Evolutionary conservation across 1,140 invertebrate genomes (phyloP), one percentile per base, ranked within the genome.

Genomic region (Temnothorax nylanderi): DNA sequence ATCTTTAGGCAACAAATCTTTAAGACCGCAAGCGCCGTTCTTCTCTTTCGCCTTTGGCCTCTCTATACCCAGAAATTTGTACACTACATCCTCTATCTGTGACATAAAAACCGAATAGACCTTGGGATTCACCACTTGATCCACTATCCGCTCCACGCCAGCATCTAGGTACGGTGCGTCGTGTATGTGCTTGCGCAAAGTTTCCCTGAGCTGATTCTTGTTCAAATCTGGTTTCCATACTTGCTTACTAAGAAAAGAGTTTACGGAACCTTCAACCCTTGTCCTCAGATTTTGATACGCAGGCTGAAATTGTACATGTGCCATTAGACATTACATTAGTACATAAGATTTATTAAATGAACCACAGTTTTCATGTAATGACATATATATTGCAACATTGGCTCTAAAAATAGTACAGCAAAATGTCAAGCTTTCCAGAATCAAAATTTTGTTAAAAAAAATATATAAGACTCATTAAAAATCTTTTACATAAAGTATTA

Each of bases 51-150:
- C 67, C 49, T 94, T 94, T 18, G 96, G 97, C 88, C 96, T 96
- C 86, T 97, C 96, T 67, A 99, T 96, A 34, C 98, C 98, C n/a
- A 99, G 94, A 93, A 97, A 98, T 92, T 98, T 97, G 93, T 98
- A 99, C 0, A 99, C 97, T 13, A 98, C 97, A 92, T 98, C 98
- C 94, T 99, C 98, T 67, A 99, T 98, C 96, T 98, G 97, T 8
- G 98, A 98, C 92, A 98, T 97, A 93, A 99, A 99, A 3, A 98
- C 96, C 10, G 97, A 96, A 87, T 97, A 97, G 7, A 99, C 97
- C 96, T 99, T 99, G 4, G 98, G 98, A 95, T 99, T 98, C 0
- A 99, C 98, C 0, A 99, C 98, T 96, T 99, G 98, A 94, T 99
- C 98, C 0, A 99, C 98, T 86, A 99, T 98, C 89, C 98, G 96